Evolutionary conservation across 1,140 invertebrate genomes (phyloP).

Genomic region (Heterodera schachtii): DNA sequence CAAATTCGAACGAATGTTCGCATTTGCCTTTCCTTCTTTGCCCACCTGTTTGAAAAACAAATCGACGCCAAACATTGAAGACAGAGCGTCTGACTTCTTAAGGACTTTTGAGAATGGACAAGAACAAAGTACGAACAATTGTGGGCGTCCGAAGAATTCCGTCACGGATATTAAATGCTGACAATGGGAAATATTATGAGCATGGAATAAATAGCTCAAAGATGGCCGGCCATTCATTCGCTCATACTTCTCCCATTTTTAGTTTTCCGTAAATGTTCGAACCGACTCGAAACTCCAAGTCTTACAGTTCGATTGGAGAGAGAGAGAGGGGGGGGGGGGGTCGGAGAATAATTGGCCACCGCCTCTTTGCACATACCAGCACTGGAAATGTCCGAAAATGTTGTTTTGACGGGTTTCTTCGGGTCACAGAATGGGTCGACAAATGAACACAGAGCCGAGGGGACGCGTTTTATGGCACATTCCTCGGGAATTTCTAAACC

Average conservation of each 20-base stretch:
- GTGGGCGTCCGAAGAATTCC: constrained; percentile 83
- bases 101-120: constrained; percentile 77
- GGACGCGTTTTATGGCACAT: not conserved
- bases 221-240: too few relatives aligned
- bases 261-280: too few relatives aligned
- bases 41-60: constrained; percentile 22
- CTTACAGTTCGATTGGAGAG: too few relatives aligned
- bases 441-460: constrained; percentile 41
- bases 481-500: not conserved
- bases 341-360: not conserved
- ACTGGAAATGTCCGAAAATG: constrained; percentile 84
- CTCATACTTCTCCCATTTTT: too few relatives aligned
- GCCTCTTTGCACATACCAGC: constrained; percentile 69
- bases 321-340: too few relatives aligned
- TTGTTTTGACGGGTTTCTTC: constrained; percentile 74
- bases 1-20: not conserved
- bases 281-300: too few relatives aligned
- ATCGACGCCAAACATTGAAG: constrained; percentile 26
- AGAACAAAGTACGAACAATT: constrained; percentile 71
- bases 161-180: constrained; percentile 78
- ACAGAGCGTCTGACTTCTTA: constrained; percentile 82
- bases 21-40: too few relatives aligned
- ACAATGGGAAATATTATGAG: not conserved
- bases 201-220: too few relatives aligned
- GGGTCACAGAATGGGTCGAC: constrained; percentile 79